Evolutionary conservation across 2,888 invertebrate species (phyloP), one percentile per base, ranked within the genome.

Genomic region (Rutpela maculata): DNA sequence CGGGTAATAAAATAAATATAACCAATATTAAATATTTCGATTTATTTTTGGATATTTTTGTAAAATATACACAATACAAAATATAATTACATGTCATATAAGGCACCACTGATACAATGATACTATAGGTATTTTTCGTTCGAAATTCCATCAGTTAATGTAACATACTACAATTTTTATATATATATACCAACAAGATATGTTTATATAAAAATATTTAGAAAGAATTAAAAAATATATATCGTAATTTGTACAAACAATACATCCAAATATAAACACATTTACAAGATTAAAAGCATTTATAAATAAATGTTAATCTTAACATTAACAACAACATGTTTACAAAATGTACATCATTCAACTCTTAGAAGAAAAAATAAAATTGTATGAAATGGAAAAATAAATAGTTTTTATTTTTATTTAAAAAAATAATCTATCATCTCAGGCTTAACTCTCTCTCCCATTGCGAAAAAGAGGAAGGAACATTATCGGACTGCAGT

Each of bases 401-500:
- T 70, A 68, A 72, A 75, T 73, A 78, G n/a, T 50, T 73, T 63
- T 65, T 60, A 70, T 35, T 75, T 50, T 62, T 70, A 74, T 71
- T 56, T 50, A 66, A 75, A 75, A 31, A 78, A 79, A 74, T 75
- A 72, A 38, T n/a, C 26, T 80, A 79, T 78, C 75, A 83, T 78
- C 80, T 86, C 88, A 88, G 87, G 87, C 88, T 88, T 82, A 84
- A 78, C 83, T 88, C 87, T 88, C 88, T 88, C 88, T 87, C 88
- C 87, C 86, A 84, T 75, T 74, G 79, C 80, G 81, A 75, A 59
- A 79, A 74, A 76, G 75, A 79, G 43, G n/a, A 74, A 79, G 43
- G n/a, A 74, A n/a, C n/a, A 57, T 85, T 85, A 89, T 81, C 89
- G 88, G 15, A 89, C 88, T 15, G 89, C 88, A 17, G 87, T 88